Percentiles rank a stretch among this genome's conserved stretches.
Conservation (phyloP, 2,113 vertebrate species). For the Nyctibius bracteatus region DNA sequence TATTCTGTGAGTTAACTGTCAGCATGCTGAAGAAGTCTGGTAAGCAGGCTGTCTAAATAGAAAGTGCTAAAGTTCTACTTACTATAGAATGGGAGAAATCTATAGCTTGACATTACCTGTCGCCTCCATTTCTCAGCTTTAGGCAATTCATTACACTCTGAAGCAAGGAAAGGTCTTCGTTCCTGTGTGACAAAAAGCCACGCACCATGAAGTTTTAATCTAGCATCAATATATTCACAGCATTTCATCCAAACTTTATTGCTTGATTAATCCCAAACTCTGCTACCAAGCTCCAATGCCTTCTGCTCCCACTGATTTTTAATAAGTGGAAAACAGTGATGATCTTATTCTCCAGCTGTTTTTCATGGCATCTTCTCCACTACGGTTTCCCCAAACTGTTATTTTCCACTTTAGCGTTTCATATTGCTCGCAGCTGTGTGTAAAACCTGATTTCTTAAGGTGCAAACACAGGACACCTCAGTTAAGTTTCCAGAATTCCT, state of each 20-base stretch:
- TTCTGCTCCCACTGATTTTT: background rate
- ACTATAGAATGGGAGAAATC: accelerated
- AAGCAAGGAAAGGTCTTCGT: conserved; percentile 92
- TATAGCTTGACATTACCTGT: conserved; percentile 75
- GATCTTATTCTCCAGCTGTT: background rate
- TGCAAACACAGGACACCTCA: background rate
- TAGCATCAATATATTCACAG: background rate
- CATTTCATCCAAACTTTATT: background rate
- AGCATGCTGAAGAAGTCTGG: background rate
- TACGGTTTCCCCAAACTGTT: background rate
- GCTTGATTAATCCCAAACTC: background rate
- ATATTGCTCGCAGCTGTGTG: accelerated
- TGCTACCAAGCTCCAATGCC: background rate
- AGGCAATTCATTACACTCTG: conserved; percentile 91
- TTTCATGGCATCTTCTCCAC: background rate
- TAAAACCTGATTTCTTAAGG: background rate
- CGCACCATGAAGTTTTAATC: background rate
- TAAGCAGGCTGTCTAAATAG: background rate
- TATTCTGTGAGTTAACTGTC: background rate
- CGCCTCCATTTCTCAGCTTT: conserved; percentile 98
- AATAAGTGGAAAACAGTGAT: background rate
- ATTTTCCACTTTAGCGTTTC: background rate
- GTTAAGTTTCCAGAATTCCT: background rate
- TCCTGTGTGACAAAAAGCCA: conserved; percentile 75
- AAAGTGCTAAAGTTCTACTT: background rate